phyloP scores from a whole-genome alignment of 2,113 vertebrate genomes.

The Alexandromys fortis region DNA sequence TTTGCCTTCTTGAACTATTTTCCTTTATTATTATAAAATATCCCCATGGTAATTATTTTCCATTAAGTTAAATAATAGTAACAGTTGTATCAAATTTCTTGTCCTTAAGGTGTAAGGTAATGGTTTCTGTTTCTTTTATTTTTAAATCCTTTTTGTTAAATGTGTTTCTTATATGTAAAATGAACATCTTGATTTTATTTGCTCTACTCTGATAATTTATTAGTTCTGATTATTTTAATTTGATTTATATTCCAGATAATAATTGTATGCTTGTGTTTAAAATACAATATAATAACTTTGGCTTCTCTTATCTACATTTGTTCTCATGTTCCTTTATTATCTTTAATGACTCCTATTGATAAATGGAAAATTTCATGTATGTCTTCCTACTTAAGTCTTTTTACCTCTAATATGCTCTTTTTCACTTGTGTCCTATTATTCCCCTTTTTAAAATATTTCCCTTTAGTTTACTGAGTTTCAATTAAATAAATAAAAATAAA shows the following conservation, averaged over 20 bases:
- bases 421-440: neutral
- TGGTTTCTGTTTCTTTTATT: too few relatives aligned
- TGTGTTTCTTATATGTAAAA: neutral
- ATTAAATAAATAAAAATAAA: neutral
- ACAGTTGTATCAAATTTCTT: neutral
- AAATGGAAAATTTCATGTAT: neutral
- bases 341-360: neutral
- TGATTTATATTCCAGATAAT: neutral
- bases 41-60: neutral
- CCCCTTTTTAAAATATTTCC: neutral
- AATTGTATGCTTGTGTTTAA: neutral
- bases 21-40: neutral
- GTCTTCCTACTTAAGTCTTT: neutral
- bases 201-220: neutral
- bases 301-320: neutral
- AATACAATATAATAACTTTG: neutral
- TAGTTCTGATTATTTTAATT: neutral
- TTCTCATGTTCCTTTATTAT: neutral
- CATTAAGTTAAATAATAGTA: neutral
- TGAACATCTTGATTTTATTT: neutral
- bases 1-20: neutral
- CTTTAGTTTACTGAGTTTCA: neutral
- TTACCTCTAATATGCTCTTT: neutral
- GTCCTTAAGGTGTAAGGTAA: neutral
- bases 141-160: neutral